Evolutionary conservation across 2,113 vertebrate genomes (phyloP).

Genomic region (Thalassoma bifasciatum): DNA sequence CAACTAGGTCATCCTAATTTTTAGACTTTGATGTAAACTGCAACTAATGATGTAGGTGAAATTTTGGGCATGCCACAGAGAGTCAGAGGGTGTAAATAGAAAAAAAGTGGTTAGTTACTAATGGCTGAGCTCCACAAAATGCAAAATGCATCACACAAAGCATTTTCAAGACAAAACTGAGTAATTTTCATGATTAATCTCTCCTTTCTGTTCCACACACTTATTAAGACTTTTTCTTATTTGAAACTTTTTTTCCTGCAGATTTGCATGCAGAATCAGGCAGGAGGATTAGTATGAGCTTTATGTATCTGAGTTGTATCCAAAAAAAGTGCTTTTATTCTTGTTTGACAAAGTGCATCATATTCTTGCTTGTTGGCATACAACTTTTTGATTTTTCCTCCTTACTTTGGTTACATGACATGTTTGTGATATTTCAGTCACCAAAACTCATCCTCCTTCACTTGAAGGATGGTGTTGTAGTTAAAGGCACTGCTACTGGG

Average conservation of each 20-base stretch:
- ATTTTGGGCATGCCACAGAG: not conserved
- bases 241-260: too few relatives aligned
- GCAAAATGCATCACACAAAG: not conserved
- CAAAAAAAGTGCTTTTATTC: too few relatives aligned
- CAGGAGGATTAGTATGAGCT: too few relatives aligned
- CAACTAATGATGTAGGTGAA: not conserved
- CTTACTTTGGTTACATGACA: conserved; percentile 1
- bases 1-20: not conserved
- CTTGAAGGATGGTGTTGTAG: conserved; percentile 13
- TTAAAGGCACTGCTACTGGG: conserved; percentile 21
- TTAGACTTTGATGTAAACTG: not conserved
- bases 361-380: conserved; percentile 8
- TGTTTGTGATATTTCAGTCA: conserved; percentile 1
- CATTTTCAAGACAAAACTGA: too few relatives aligned
- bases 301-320: too few relatives aligned
- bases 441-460: not conserved
- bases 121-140: not conserved
- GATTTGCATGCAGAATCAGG: too few relatives aligned
- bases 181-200: too few relatives aligned
- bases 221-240: too few relatives aligned
- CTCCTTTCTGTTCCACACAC: too few relatives aligned
- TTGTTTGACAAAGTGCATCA: conserved; percentile 3
- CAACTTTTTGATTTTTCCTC: conserved; percentile 11
- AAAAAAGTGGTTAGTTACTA: too few relatives aligned
- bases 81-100: not conserved